A percentile compares a stretch with the other conserved stretches of the same genome.
Evolutionary conservation across 2,797 vertebrate genomes (phyloP).

Genomic region (Acomys russatus): DNA sequence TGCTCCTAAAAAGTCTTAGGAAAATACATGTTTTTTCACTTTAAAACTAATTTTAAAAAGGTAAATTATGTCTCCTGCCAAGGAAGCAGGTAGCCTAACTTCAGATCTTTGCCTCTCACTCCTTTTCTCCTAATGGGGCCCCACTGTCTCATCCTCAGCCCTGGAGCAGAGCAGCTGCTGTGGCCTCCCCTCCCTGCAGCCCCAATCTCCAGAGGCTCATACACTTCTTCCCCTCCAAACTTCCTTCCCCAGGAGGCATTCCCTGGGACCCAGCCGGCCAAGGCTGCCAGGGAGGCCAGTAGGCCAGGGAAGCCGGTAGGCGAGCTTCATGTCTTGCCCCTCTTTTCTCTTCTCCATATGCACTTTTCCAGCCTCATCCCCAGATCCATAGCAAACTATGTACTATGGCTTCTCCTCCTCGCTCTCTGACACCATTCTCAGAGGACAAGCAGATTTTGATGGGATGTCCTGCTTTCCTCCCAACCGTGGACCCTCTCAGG

Average conservation of each 20-base stretch:
- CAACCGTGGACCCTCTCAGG: not conserved
- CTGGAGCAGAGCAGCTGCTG: not conserved
- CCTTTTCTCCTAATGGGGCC: not conserved
- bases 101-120: not conserved
- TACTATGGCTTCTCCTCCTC: not conserved
- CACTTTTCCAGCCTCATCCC: not conserved
- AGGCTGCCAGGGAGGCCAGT: not conserved
- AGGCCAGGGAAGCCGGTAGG: not conserved
- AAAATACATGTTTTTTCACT: constrained; percentile 14
- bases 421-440: not conserved
- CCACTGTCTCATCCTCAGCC: not conserved
- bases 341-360: not conserved
- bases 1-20: not conserved
- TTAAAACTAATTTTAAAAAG: constrained; percentile 63
- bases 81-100: not conserved
- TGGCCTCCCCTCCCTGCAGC: not conserved
- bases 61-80: not conserved
- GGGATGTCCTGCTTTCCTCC: not conserved
- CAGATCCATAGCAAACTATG: not conserved
- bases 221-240: not conserved
- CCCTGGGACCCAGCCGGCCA: not conserved
- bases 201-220: not conserved
- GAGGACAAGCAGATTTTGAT: not conserved
- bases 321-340: not conserved
- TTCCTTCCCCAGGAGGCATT: not conserved